A percentile compares a stretch with the other conserved stretches of the same genome.
These are phyloP conservation scores for Elysia chlorotica DNA, from an alignment of 1,140 invertebrate species.

Conservation along the genomic window DNA sequence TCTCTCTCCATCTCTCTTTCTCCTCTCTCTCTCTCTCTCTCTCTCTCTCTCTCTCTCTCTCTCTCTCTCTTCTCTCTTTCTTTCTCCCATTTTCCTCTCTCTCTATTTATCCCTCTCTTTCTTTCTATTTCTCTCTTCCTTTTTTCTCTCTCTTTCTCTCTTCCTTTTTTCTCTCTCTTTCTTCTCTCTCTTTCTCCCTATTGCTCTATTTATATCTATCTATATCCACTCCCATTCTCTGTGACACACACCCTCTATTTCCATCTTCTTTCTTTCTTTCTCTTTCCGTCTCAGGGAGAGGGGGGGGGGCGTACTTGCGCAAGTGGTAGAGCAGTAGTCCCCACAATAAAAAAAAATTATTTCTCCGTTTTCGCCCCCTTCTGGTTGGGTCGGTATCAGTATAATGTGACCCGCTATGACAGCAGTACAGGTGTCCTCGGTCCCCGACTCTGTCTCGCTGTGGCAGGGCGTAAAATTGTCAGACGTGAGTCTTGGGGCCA, in stretches of 20 bases:
- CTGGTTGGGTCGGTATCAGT: no score
- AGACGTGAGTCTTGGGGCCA: no score
- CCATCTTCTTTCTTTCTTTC: conserved; percentile 2
- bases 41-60: conserved; percentile 3
- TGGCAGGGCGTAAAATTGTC: no score
- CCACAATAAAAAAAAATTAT: no score
- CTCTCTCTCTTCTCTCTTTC: not conserved
- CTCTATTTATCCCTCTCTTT: conserved; percentile 18
- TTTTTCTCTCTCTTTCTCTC: not conserved
- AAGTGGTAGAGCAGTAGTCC: no score
- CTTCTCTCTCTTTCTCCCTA: conserved; percentile 19
- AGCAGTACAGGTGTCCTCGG: no score
- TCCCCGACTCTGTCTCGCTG: no score
- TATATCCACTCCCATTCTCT: not conserved
- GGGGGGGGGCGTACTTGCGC: no score
- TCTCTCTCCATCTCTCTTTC: not conserved
- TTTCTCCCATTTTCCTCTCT: not conserved
- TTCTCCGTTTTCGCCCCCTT: no score
- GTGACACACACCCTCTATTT: not conserved
- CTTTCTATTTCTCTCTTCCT: conserved; percentile 1
- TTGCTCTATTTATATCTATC: no score
- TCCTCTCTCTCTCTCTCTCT: not conserved
- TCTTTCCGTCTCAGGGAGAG: no score
- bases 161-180: conserved; percentile 2
- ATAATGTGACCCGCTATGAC: no score